Conservation (phyloP, 2,113 vertebrate genomes). For the Gnathonemus echidnorhynchus region DNA sequence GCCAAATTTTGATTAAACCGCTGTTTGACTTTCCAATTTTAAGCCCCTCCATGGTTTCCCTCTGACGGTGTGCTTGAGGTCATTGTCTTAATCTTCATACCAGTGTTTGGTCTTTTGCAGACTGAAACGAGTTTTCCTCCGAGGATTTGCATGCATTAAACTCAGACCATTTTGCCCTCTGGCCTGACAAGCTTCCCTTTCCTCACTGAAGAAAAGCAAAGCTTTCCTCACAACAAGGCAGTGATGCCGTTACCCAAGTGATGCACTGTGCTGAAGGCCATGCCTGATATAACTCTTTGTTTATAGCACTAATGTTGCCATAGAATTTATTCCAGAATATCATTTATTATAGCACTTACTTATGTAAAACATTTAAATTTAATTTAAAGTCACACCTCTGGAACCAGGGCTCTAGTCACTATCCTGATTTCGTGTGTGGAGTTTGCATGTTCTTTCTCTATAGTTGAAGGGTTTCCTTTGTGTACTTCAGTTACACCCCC, state of each 20-base stretch:
- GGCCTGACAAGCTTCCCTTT: not conserved
- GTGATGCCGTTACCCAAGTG: not conserved
- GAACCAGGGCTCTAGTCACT: not conserved
- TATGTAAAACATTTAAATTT: not conserved
- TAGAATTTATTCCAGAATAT: not conserved
- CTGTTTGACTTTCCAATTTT: not conserved
- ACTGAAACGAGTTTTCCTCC: not conserved
- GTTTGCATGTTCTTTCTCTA: not conserved
- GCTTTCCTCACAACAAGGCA: not conserved
- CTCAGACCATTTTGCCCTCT: not conserved
- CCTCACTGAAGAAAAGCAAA: not conserved
- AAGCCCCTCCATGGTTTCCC: not conserved
- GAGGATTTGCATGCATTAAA: not conserved
- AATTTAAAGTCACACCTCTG: not conserved
- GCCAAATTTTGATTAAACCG: not conserved
- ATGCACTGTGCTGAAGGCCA: not conserved
- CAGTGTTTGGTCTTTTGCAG: not conserved
- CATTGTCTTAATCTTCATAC: not conserved
- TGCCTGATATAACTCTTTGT: not conserved
- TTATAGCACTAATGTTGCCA: not conserved
- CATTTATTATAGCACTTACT: not conserved
- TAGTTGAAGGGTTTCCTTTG: not conserved
- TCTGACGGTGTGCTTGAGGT: not conserved
- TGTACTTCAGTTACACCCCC: not conserved
- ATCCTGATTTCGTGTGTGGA: not conserved